Base-by-base conservation (phyloP, 2,888 invertebrate species). In the Piscicola geometra region DNA sequence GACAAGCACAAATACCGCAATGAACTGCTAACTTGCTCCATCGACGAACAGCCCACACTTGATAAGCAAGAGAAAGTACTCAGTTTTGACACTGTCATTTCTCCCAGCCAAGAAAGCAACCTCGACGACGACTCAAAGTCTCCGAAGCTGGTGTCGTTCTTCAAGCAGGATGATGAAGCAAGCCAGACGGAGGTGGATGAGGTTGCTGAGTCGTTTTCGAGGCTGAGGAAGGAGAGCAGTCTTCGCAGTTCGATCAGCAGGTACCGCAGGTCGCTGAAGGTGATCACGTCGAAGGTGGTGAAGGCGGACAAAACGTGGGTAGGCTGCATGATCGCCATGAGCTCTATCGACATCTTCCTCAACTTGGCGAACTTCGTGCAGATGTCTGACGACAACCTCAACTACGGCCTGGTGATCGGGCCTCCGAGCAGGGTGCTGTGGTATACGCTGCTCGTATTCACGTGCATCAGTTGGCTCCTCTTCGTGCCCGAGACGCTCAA, bases 401-500 rank as follows among this genome's bases (percentile, higher is more conserved):
- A 67, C 18, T 76, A 73, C 35, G 72, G 76, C 1, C 67, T 76
- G 21, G 76, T 76, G 18, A 76, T 76, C 33, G 73, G 73, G n/a
- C 73, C 73, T 64, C 73, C 73, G 33, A 73, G 73, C 64, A 73
- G 35, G 35, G 72, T 36, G 21, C 36, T 76, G 68, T 78, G 78
- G 79, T 35, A 74, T 25, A 32, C 66, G 1, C 76, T 78, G 47
- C 52, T 78, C 9, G 60, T 56, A 47, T 79, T 79, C 77, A 78
- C 78, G 15, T 69, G 77, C 35, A 15, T 79, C 41, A 71, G 77
- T 50, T 75, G 75, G 15, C 32, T 78, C 12, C 72, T 79, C 47
- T 78, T 71, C 71, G 60, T 80, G 35, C 76, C 72, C 15, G 79
- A 79, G 72, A 76, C 77, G 5, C 41, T 77, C 67, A 79, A 78